Base-by-base conservation (phyloP, 2,113 vertebrate genomes). In the Odobenus rosmarus region DNA sequence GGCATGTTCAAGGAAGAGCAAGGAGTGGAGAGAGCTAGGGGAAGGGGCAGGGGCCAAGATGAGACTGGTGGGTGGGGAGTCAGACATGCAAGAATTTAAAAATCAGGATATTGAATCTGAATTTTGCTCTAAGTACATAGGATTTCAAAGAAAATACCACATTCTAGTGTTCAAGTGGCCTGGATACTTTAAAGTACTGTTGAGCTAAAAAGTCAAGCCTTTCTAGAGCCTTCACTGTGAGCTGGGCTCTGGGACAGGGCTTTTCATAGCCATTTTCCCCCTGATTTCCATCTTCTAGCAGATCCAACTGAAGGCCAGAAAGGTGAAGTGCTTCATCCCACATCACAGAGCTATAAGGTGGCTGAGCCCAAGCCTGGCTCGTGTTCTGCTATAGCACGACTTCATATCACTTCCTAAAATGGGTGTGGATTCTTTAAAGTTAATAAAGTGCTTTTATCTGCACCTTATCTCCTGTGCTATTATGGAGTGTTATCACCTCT, bases 121-220 rank as follows among this genome's bases (percentile, higher is more conserved):
- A 42, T 95, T 96, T 90, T 86, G 23, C 51, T 51, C 36, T 76
- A 46, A 90, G 42, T 39, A 71, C 15, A 24, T 13, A 36, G 51
- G 61, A 21, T 87, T 95, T 96, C 86, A 88, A 82, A 84, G 77
- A 80, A 83, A 92, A 64, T n/a, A 31, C 55, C 53, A 31, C n/a
- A 15, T 76, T 76, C 81, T 39, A 15, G 28, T 2, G 11, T 67
- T 72, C 59, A 76, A 15, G 28, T 33, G 88, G 51, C 59, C 42
- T n/a, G n/a, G 72, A 26, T 19, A 33, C 31, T 55, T 87, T 51
- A 39, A 55, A 77, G 28, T 9, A 16, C 92, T 19, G 16, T 39
- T 9, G 49, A 74, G 84, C 42, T 26, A 74, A 24, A 64, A 84
- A 9, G 46, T 18, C 46, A 46, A 28, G 67, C n/a, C 15, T 62